Conservation (phyloP, 2,797 vertebrate species). For the Acomys russatus region DNA sequence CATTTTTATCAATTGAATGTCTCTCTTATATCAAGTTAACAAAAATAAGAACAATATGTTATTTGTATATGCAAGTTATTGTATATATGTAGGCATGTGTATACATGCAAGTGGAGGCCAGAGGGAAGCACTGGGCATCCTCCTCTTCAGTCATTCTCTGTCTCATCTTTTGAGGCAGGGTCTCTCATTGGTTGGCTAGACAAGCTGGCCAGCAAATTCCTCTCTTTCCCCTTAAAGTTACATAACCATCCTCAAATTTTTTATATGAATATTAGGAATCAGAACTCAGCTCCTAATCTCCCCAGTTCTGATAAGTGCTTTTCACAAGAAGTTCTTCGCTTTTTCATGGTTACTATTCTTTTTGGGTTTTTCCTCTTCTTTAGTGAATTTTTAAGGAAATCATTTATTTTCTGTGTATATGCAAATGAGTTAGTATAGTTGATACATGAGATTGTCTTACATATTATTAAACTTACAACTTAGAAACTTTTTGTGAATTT, state of each 20-base stretch:
- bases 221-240: not conserved
- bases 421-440: not conserved
- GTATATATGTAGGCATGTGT: not conserved
- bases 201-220: not conserved
- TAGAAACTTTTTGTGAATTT: not conserved
- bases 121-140: too few species aligned
- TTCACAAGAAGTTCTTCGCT: not conserved
- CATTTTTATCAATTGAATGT: not conserved
- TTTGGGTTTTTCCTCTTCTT: slow-evolving; percentile 46
- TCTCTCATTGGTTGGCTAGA: not conserved
- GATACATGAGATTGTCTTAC: not conserved
- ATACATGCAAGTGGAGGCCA: too few species aligned
- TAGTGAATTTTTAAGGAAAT: slow-evolving; percentile 39
- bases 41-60: not conserved
- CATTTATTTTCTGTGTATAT: slow-evolving; percentile 8
- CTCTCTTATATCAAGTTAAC: not conserved
- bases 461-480: slow-evolving; percentile 52
- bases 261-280: not conserved
- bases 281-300: not conserved
- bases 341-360: slow-evolving; percentile 50
- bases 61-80: not conserved
- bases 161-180: not conserved
- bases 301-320: not conserved
- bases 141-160: not conserved
- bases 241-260: not conserved